Conservation (phyloP, 1,140 invertebrate species). For the Drosophila seguyi region DNA sequence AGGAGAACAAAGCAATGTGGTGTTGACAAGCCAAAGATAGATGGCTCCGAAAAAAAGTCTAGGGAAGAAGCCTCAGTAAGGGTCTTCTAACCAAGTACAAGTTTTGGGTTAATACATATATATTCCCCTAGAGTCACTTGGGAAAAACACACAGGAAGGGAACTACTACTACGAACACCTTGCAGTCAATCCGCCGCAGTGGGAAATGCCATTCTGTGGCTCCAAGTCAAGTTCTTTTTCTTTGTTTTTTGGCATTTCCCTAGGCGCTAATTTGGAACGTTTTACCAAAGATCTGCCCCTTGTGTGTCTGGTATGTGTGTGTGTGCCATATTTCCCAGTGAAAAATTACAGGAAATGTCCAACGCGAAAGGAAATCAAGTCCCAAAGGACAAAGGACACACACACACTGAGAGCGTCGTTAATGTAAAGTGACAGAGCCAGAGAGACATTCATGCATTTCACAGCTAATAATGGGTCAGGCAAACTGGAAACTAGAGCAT, state of each 20-base stretch:
- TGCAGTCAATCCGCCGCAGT: slow-evolving; percentile 14
- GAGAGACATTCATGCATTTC: slow-evolving; percentile 49
- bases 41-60: slow-evolving; percentile 50
- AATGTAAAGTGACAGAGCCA: slow-evolving; percentile 27
- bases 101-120: slow-evolving; percentile 34
- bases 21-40: slow-evolving; percentile 75
- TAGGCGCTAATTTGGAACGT: slow-evolving; percentile 71
- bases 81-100: not conserved
- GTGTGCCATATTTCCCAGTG: slow-evolving; percentile 44
- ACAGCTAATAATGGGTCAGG: slow-evolving; percentile 62
- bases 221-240: slow-evolving; percentile 48
- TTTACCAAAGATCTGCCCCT: slow-evolving; percentile 28
- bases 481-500: slow-evolving; percentile 69
- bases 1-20: slow-evolving; percentile 42
- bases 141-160: slow-evolving; percentile 34
- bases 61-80: not conserved
- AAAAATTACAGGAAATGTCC: slow-evolving; percentile 79
- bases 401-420: slow-evolving; percentile 6
- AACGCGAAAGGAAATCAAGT: slow-evolving; percentile 67
- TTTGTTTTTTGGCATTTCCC: slow-evolving; percentile 48
- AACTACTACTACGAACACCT: slow-evolving; percentile 17
- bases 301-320: slow-evolving; percentile 1
- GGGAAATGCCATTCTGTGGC: slow-evolving; percentile 46
- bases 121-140: slow-evolving; percentile 30
- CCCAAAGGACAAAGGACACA: slow-evolving; percentile 69